Evolutionary conservation across 1,140 invertebrate genomes (phyloP), one percentile per base, ranked within the genome.

Genomic region (Eciton burchellii): DNA sequence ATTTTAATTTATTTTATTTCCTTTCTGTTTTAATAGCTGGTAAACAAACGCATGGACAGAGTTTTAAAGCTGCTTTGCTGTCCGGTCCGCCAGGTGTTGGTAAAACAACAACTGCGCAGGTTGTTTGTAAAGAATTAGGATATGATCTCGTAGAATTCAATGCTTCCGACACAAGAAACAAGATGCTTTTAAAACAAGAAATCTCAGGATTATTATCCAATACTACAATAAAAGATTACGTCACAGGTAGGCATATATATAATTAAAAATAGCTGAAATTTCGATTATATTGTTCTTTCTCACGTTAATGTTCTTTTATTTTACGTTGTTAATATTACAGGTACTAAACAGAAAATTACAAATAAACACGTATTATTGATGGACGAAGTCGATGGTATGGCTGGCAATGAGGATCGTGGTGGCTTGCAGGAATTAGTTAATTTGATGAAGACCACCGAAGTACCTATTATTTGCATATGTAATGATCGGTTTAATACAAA

Each of bases 331-430:
- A 65, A 45, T 47, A 41, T 77, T 81, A 29, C 4, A 90, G 91
- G 71, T 26, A 83, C 62, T 5, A 84, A 90, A 73, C 29, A 72
- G 57, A 92, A 91, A 72, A 79, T 88, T 43, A 85, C 90, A 24
- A 95, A 94, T 54, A 97, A 98, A 85, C 98, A 99, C 91, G 98
- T 99, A 29, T 92, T 99, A 0, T 95, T 99, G 14, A 99, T 99
- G 99, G 99, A 99, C 91, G 99, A 99, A 96, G 99, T 99, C 0
- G 99, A 99, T 92, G 99, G 99, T 14, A 99, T 99, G 99, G 98
- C 98, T 12, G 99, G 99, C 14, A 99, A 99, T 93, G 98, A 99
- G 93, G 99, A 99, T 94, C 95, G 99, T 87, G 99, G 99, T 60
- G 99, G 99, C 63, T 95, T 99, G 57, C 97, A 98, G 93, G 99